Base-by-base conservation (phyloP, 2,113 vertebrate genomes). In the Carassius carassius region DNA sequence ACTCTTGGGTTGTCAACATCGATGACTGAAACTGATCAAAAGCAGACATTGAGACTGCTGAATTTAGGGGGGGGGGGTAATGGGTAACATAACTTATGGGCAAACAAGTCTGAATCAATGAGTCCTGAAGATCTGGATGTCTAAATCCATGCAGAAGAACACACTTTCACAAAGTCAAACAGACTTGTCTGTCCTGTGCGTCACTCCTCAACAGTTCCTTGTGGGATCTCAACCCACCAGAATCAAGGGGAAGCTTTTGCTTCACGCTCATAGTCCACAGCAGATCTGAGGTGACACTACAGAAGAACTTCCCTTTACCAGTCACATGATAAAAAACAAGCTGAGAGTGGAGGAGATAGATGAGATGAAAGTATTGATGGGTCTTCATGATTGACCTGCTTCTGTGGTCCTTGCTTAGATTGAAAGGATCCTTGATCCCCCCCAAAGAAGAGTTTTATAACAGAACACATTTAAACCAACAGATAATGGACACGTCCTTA, bases 241-340 rank as follows among this genome's bases (percentile, higher is more conserved):
- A 84, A 81, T 77, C 62, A 65, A 81, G 83, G 56, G 49, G 75
- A 87, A 82, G 19, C 32, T 35, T 90, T 91, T 94, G 29, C 92
- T 93, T 93, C 91, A 12, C 1, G 86, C 93, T 93, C 92, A 90
- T 91, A 94, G 95, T 96, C 95, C 95, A 94, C 93, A 94, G 95
- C 95, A 96, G 95, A 96, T 95, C 91, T 90, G 91, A 90, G 94
- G 91, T 93, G 91, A 94, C 91, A 91, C 91, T 94, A 86, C 35
- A 92, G 87, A 90, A 77, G 78, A 86, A 90, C 91, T 93, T 94
- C 94, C 92, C 90, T 91, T 95, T 93, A 92, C 91, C 94, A 90
- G 94, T 92, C 93, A 91, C 89, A 9, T 23, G 51, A 37, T 14
- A 86, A 93, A 92, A 94, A 84, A 89, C 72, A 79, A 90, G 90